Conservation (phyloP, 2,888 invertebrate genomes). For the Drosophila atripex region DNA sequence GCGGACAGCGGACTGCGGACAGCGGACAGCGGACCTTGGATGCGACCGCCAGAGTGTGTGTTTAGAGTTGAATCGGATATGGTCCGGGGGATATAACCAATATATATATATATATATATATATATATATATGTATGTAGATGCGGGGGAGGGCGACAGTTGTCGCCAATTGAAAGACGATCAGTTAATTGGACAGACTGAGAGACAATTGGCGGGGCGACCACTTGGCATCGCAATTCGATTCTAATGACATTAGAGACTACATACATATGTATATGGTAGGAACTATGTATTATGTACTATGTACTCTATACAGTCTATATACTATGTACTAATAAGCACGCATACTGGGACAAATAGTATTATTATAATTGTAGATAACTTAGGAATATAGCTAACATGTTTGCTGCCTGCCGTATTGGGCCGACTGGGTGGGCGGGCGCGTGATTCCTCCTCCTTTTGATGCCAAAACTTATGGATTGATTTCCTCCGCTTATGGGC, state of each 20-base stretch:
- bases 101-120: too few species aligned
- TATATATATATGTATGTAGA: too few species aligned
- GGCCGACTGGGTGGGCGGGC: slow-evolving; percentile 38
- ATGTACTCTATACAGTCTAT: slow-evolving; percentile 11
- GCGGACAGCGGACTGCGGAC: too few species aligned
- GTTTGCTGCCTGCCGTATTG: slow-evolving; percentile 62
- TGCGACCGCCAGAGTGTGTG: not conserved
- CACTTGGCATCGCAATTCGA: slow-evolving; percentile 33
- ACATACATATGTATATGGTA: too few species aligned
- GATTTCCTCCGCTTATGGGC: too few species aligned
- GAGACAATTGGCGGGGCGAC: slow-evolving; percentile 4
- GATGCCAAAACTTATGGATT: not conserved
- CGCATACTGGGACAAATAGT: slow-evolving; percentile 51
- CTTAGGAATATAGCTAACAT: slow-evolving; percentile 72
- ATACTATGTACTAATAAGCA: slow-evolving; percentile 11
- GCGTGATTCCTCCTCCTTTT: slow-evolving; percentile 64
- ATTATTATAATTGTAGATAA: slow-evolving; percentile 75
- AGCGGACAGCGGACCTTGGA: slow-evolving; percentile 51
- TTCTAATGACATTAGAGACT: too few species aligned
- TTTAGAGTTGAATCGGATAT: not conserved
- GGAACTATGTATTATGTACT: not conserved
- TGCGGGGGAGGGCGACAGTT: slow-evolving; percentile 15
- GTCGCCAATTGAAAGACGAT: slow-evolving; percentile 35
- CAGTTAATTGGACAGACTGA: slow-evolving; percentile 26
- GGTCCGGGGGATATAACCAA: not conserved